Percentiles rank a stretch among this genome's conserved stretches.
Conservation (phyloP, 2,797 vertebrate species). For the Notamacropus eugenii region DNA sequence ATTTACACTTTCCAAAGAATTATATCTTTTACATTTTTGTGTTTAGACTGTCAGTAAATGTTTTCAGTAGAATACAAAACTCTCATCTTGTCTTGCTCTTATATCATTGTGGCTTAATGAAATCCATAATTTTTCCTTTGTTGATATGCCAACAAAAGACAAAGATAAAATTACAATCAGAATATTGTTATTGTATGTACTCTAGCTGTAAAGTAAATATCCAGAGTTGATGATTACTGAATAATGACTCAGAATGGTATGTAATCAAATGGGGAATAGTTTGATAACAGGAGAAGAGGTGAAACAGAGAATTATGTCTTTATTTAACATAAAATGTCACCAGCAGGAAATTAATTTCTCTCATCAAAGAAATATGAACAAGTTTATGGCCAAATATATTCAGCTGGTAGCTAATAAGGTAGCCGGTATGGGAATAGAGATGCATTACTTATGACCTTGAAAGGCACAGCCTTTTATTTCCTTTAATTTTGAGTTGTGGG, state of each 20-base stretch:
- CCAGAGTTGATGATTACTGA: slow-evolving; percentile 48
- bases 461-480: not conserved
- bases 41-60: slow-evolving; percentile 31
- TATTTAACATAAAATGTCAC: slow-evolving; percentile 60
- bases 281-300: slow-evolving; percentile 50
- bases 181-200: slow-evolving; percentile 53
- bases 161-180: slow-evolving; percentile 61
- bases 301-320: slow-evolving; percentile 46
- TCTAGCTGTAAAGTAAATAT: slow-evolving; percentile 61
- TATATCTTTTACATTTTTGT: slow-evolving; percentile 25
- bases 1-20: slow-evolving; percentile 45
- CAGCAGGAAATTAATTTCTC: slow-evolving; percentile 66
- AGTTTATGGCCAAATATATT: slow-evolving; percentile 24
- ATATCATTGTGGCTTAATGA: slow-evolving; percentile 52
- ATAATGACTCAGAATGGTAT: slow-evolving; percentile 54
- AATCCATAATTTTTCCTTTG: slow-evolving; percentile 60
- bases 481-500: slow-evolving; percentile 3
- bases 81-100: slow-evolving; percentile 51
- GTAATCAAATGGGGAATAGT: slow-evolving; percentile 49
- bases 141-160: slow-evolving; percentile 59
- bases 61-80: slow-evolving; percentile 33
- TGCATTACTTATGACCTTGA: slow-evolving; percentile 61
- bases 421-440: slow-evolving; percentile 4
- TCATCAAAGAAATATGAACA: slow-evolving; percentile 59
- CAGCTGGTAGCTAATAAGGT: slow-evolving; percentile 65